Evolutionary conservation across 2,113 vertebrate species (phyloP).

Genomic region (Anoura caudifer): DNA sequence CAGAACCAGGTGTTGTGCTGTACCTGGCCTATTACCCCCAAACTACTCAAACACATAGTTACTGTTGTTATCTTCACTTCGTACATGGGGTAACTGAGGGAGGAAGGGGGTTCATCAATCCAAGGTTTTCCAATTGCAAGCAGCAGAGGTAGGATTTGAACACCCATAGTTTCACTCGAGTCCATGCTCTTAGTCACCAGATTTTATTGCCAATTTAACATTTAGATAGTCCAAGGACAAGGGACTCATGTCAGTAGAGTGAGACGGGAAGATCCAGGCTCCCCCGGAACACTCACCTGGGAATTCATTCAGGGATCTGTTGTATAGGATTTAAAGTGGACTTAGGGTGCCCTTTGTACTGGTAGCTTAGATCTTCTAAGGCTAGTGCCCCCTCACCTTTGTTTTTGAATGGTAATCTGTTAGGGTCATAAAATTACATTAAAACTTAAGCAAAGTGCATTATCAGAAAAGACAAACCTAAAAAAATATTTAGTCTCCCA

Average conservation of each 20-base stretch:
- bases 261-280: background rate
- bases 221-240: background rate
- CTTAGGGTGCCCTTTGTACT: background rate
- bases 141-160: background rate
- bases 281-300: background rate
- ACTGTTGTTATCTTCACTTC: background rate
- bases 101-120: background rate
- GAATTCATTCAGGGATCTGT: background rate
- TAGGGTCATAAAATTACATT: background rate
- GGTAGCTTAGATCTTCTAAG: background rate
- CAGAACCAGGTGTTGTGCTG: background rate
- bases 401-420: background rate
- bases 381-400: background rate
- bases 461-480: background rate
- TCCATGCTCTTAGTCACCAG: background rate
- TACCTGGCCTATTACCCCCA: background rate
- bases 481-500: background rate
- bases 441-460: background rate
- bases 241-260: background rate
- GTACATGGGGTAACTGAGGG: background rate
- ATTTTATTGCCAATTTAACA: background rate
- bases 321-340: background rate
- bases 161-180: background rate
- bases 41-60: background rate
- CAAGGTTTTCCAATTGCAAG: background rate